Base-by-base conservation (phyloP, 1,140 invertebrate genomes). In the Conus betulinus region DNA sequence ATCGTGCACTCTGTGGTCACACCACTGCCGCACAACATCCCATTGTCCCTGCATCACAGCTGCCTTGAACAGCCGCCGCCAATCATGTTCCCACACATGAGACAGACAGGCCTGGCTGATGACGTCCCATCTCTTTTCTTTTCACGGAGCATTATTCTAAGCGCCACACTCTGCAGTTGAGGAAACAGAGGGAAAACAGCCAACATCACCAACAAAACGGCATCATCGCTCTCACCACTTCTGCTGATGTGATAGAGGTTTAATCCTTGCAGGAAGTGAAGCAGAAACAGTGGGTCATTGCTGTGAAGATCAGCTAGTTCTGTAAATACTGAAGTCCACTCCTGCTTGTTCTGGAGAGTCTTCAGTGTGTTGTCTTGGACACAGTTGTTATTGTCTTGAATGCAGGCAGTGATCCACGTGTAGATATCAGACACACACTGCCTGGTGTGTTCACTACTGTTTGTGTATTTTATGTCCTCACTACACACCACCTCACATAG, bases 11-110 rank as follows among this genome's bases (percentile, higher is more conserved):
- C 2, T 39, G 78, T 81, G 78, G 78, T 81, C 78, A 15, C 25
- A 20, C 78, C 25, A 52, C 78, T 51, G 27, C 39, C 78, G 10
- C 25, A 81, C 78, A 8, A 51, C 51, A 15, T 10, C 39, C 78
- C 78, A 6, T 13, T 81, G 27, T 81, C 78, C 51, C 78, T 81
- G 78, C 78, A 39, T 13, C 78, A 81, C 78, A 39, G 78, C 78
- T 39, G 78, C 78, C 78, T 81, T 20, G n/a, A 81, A 81, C 78
- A 81, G 25, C 51, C 10, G 51, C 6, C 78, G 78, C 78, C 78
- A 27, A 13, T 39, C 78, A 25, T 81, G 27, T 51, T 81, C 78
- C 78, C 78, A 81, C 39, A 81, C 78, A 20, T 52, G 78, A 81
- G 78, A 81, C 78, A 81, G 51, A 27, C 27, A 81, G 11, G 51